Conservation (phyloP, 2,888 invertebrate genomes). For the Keiferia lycopersicella region DNA sequence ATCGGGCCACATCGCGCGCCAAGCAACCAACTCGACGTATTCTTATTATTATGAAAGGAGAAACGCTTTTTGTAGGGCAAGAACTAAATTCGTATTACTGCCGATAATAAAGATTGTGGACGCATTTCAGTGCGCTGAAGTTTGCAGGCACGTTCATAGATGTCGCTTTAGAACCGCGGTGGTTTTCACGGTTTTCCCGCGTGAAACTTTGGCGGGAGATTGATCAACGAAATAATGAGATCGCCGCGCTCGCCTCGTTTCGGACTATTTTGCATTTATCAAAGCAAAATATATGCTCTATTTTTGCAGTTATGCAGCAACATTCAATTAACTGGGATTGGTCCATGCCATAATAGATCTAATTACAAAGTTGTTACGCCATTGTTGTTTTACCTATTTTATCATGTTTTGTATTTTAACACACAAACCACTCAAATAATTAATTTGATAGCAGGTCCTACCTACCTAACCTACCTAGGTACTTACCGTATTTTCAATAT, state of each 20-base stretch:
- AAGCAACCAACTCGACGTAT: slow-evolving; percentile 81
- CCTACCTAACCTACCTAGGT: too few species aligned
- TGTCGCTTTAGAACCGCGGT: slow-evolving; percentile 64
- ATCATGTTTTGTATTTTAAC: too few species aligned
- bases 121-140: slow-evolving; percentile 77
- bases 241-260: not conserved
- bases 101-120: slow-evolving; percentile 79
- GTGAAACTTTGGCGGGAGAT: slow-evolving; percentile 27
- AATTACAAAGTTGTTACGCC: not conserved
- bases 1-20: slow-evolving; percentile 76
- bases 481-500: too few species aligned
- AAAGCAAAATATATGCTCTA: slow-evolving; percentile 4
- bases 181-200: slow-evolving; percentile 43
- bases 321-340: not conserved
- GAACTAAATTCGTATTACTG: slow-evolving; percentile 80
- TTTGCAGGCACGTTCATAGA: slow-evolving; percentile 72
- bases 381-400: not conserved
- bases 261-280: slow-evolving; percentile 8
- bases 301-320: slow-evolving; percentile 5
- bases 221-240: slow-evolving; percentile 34
- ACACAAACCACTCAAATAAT: too few species aligned
- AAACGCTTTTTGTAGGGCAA: slow-evolving; percentile 82
- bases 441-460: too few species aligned
- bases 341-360: not conserved
- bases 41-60: slow-evolving; percentile 83